Percentiles rank a stretch among this genome's conserved stretches.
These are phyloP conservation scores for Sphecodes monilicornis DNA, from an alignment of 2,888 invertebrate species.

Conservation along the genomic window DNA sequence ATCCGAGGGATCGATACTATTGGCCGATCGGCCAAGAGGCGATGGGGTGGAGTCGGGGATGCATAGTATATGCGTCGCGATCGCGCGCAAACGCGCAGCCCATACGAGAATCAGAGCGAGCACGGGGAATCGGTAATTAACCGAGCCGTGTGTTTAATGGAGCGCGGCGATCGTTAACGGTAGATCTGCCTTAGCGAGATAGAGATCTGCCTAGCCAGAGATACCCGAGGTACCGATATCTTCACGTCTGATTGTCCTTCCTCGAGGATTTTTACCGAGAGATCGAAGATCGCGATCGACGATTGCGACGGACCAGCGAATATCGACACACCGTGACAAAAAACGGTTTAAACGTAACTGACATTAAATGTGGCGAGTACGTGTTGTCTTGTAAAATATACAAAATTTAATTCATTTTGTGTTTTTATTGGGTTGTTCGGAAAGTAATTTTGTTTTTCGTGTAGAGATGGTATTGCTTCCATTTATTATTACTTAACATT, in stretches of 20 bases:
- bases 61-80: conserved; percentile 62
- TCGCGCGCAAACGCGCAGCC: conserved; percentile 53
- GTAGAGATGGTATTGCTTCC: too few species aligned
- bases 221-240: not conserved
- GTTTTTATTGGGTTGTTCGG: too few species aligned
- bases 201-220: not conserved
- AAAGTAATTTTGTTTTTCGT: too few species aligned
- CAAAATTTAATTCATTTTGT: not conserved
- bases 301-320: not conserved
- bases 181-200: conserved; percentile 65
- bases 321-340: not conserved
- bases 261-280: not conserved
- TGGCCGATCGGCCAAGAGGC: conserved; percentile 20
- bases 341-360: not conserved
- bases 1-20: conserved; percentile 53
- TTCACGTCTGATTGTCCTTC: not conserved
- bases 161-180: conserved; percentile 80
- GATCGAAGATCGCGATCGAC: conserved; percentile 7
- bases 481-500: too few species aligned
- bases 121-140: conserved; percentile 76
- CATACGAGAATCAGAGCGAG: conserved; percentile 65
- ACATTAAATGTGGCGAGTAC: not conserved
- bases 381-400: not conserved
- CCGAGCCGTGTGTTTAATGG: conserved; percentile 72
- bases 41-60: conserved; percentile 44